Conservation (phyloP, 2,797 vertebrate species). For the Acrossocheilus wenchowensis region DNA sequence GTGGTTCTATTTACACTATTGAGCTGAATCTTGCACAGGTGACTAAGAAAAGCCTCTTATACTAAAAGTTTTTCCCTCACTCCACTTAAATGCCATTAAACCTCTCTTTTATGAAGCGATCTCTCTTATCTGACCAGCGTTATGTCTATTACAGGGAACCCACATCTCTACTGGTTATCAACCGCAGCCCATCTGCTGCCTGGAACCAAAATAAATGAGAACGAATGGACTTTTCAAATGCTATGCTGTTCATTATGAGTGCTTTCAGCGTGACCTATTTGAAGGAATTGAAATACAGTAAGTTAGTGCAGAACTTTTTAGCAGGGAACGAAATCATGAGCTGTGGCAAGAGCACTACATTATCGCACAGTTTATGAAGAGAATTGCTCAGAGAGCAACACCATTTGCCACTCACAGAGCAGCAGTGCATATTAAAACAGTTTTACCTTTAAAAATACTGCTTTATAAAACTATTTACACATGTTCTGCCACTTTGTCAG, state of each 20-base stretch:
- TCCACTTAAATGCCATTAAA: constrained; percentile 43
- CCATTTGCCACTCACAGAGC: background rate
- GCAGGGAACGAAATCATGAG: background rate
- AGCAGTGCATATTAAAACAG: background rate
- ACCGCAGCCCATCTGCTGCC: constrained; percentile 37
- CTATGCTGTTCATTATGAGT: constrained; percentile 17
- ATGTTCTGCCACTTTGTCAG: background rate
- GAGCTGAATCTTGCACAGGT: background rate
- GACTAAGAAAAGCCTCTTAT: background rate
- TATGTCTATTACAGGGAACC: constrained; percentile 21
- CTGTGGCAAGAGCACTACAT: background rate
- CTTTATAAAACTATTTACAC: background rate
- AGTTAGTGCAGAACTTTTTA: constrained; percentile 31
- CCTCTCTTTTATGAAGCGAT: constrained; percentile 7
- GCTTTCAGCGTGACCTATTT: constrained; percentile 38
- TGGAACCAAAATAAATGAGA: constrained; percentile 46
- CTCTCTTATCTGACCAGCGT: constrained; percentile 32
- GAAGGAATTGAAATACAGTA: constrained; percentile 12
- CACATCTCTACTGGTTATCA: constrained; percentile 35
- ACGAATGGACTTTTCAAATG: constrained; percentile 43
- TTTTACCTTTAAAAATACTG: constrained; percentile 1
- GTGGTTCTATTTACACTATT: background rate
- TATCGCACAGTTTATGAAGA: constrained; percentile 25
- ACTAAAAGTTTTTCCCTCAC: background rate
- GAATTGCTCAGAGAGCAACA: background rate